Evolutionary conservation across 2,797 vertebrate genomes (phyloP), one percentile per base, ranked within the genome.

Genomic region (Betta splendens): DNA sequence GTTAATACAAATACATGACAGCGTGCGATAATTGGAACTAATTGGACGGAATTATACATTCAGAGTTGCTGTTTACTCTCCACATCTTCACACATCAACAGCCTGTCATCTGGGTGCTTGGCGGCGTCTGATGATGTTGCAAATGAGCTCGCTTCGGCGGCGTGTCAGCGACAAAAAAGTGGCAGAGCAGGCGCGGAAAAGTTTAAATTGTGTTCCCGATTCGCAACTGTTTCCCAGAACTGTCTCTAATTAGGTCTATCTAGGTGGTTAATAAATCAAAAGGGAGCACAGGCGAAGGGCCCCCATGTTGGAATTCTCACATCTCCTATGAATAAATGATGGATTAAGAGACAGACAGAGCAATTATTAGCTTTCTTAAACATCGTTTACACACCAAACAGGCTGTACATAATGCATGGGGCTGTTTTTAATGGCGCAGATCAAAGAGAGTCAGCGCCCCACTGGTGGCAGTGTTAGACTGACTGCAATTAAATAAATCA

Each of bases 361-460:
- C 75, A 83, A 89, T 89, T 86, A 91, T 91, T 91, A 84, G 70
- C 74, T 88, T 89, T 87, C 81, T 89, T 86, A 88, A 88, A 86
- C 82, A 82, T 80, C 62, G 72, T 83, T 87, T 85, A 87, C 71
- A 64, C 76, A 71, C 69, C 77, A 86, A 86, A 81, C 83, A 81
- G 71, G 16, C 60, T 61, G 53, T 83, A 69, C 79, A 84, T 87
- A 83, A 86, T 78, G 64, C 80, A 85, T 73, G 63, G 53, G 13
- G 60, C 50, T 83, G 81, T 81, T 86, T 88, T 84, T 72, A 78
- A 81, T 75, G 76, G 53, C 1, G 18, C 21, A 74, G 81, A 88
- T 88, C 75, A 89, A 86, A 90, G 69, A 45, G 42, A 71, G 73
- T 61, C 75, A 50, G 46, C 65, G 44, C 37, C 77, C 79, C 77